Base-by-base conservation (phyloP, 2,797 vertebrate species). In the Eulemur rubriventer region DNA sequence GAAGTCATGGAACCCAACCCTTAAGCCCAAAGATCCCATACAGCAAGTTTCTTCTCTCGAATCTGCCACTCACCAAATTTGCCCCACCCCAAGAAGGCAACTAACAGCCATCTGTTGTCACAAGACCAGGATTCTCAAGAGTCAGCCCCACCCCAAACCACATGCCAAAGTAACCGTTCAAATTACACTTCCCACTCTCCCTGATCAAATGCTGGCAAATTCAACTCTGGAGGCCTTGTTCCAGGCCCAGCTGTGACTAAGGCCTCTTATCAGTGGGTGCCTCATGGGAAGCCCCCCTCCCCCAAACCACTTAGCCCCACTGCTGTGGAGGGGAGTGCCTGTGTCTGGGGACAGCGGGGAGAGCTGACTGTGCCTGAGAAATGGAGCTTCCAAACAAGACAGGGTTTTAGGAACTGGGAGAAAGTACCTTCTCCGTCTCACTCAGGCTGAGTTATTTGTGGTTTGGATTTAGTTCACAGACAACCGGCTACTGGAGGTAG, bases 181-280 rank as follows among this genome's bases (percentile, higher is more conserved):
- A n/a, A 28, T 1, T 7, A 33, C 0, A 6, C 30, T 7, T 55
- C 75, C 14, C 6, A 17, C 5, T 61, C 48, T 73, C 9, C 18
- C 14, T 55, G 11, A 46, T 38, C 57, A 92, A 61, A 57, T 75
- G 16, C 65, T 94, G 26, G 2, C 24, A 38, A 93, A 72, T 24
- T 33, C 7, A 55, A 63, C 18, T 38, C 30, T 43, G 26, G 16
- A 33, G 33, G 38, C 59, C 84, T 78, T n/a, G 12, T 43, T 75
- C 79, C 33, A 10, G 24, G 46, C 4, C 33, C 24, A 17, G 24
- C 18, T 33, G n/a, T 59, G 14, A 46, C 61, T 78, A 35, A 87
- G 61, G 22, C 6, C 1, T 10, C 33, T 43, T 52, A 17, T 33
- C 76, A 79, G 26, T 72, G 65, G 48, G 43, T 81, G 13, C 16